phyloP scores from a whole-genome alignment of 2,888 invertebrate genomes.

The Drosophila ustulata region DNA sequence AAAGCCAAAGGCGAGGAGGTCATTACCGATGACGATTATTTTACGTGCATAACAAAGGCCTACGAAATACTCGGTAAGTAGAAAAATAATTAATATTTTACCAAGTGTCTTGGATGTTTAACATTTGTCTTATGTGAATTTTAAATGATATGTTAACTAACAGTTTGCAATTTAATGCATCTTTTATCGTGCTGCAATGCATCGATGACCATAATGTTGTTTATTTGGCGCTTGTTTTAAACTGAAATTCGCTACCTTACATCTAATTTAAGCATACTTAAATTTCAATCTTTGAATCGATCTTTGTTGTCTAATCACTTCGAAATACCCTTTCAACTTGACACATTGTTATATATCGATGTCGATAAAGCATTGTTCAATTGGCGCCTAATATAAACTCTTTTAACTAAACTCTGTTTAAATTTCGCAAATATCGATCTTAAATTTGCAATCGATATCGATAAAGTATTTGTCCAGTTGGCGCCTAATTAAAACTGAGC shows the following conservation, averaged over 20 bases:
- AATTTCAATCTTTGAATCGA: too few species aligned
- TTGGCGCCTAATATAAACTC: too few species aligned
- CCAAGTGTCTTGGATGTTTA: not conserved
- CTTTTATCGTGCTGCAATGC: not conserved
- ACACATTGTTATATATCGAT: too few species aligned
- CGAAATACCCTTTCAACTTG: too few species aligned
- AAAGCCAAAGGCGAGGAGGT: constrained; percentile 95
- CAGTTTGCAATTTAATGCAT: not conserved
- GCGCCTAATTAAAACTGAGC: not conserved
- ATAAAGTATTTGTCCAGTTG: not conserved
- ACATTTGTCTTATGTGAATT: not conserved
- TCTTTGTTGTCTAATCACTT: too few species aligned
- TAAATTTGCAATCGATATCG: not conserved
- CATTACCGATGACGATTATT: constrained; percentile 97
- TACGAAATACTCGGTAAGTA: constrained; percentile 93
- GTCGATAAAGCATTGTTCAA: too few species aligned
- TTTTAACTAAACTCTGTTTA: too few species aligned
- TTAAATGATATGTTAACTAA: constrained; percentile 1
- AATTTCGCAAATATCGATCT: too few species aligned
- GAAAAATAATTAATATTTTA: not conserved
- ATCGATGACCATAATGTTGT: constrained; percentile 5
- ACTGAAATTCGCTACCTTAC: not conserved
- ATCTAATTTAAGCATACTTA: too few species aligned
- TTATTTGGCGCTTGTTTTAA: not conserved
- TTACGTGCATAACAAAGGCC: constrained; percentile 99